Evolutionary conservation across 1,140 invertebrate genomes (phyloP), one percentile per base, ranked within the genome.

Genomic region (Trissolcus basalis): DNA sequence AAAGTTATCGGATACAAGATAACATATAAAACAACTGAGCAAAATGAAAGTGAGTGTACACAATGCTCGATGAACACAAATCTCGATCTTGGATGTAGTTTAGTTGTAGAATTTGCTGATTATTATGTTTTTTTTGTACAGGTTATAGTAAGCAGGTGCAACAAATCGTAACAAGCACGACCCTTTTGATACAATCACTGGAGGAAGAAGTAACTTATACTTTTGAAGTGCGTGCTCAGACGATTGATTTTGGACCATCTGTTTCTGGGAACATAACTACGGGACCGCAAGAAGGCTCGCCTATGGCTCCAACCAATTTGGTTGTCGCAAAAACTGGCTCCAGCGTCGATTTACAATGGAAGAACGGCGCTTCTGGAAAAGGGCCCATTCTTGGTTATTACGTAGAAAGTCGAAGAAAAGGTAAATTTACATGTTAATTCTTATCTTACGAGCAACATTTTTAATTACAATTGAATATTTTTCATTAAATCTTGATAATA

Each of bases 101-200:
- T n/a, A n/a, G n/a, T n/a, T n/a, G n/a, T n/a, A n/a, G n/a, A n/a
- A n/a, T n/a, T n/a, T n/a, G n/a, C n/a, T n/a, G n/a, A n/a, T n/a
- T n/a, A n/a, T n/a, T n/a, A n/a, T n/a, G n/a, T n/a, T n/a, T 5
- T 77, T 56, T 56, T 71, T 48, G 81, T 84, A 39, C 80, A 95
- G 94, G 92, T 78, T 95, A 94, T 85, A 95, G 94, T 83, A 98
- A 97, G 85, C 96, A 98, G 89, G 96, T 98, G 0, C 96, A 97
- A 81, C 96, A 98, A 84, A 96, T 96, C 87, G 94, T 98, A 2
- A 93, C 92, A 0, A 93, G 92, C 50, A 95, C 92, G 4, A 93
- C 91, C 73, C 88, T 97, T 0, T 89, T 94, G 6, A 93, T 98
- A 8, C 94, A 94, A 81, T 93, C 94, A 53, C 87, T 99, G 5